A percentile compares a stretch with the other conserved stretches of the same genome.
phyloP scores from a whole-genome alignment of 2,113 vertebrate genomes.

The Porphyrio hochstetteri region DNA sequence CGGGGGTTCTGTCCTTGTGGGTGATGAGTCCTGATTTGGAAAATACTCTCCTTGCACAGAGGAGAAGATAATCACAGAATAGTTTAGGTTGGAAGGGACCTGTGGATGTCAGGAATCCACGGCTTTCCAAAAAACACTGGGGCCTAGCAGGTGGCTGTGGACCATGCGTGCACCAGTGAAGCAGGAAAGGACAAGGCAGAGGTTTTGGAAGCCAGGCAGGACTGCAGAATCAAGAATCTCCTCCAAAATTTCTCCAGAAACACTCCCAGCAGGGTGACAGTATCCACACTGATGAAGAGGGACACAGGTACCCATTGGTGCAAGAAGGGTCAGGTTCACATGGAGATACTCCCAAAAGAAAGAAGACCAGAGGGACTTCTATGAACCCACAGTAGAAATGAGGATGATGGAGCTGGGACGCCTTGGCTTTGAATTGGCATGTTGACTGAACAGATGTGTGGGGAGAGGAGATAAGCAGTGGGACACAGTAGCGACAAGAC shows the following conservation, averaged over 20 bases:
- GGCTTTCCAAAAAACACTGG: fast-evolving
- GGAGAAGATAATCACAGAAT: background rate
- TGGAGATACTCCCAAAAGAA: background rate
- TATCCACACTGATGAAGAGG: background rate
- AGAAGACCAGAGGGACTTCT: background rate
- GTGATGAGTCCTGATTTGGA: background rate
- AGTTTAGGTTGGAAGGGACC: background rate
- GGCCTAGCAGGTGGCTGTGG: background rate
- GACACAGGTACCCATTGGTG: background rate
- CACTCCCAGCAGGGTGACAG: background rate
- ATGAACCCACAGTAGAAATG: background rate
- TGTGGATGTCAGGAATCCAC: background rate
- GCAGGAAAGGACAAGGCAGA: background rate
- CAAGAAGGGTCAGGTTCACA: background rate
- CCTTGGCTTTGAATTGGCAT: background rate
- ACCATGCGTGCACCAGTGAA: background rate
- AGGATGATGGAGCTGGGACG: background rate
- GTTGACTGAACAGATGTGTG: background rate
- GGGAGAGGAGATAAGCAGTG: background rate
- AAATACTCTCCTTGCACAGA: background rate
- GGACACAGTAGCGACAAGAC: background rate
- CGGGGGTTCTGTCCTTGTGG: too few relatives aligned
- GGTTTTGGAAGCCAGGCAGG: background rate
- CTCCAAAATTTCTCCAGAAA: background rate
- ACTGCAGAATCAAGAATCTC: background rate